A percentile compares a stretch with the other conserved stretches of the same genome.
phyloP scores from a whole-genome alignment of 2,113 vertebrate species.

The Euleptes europaea region DNA sequence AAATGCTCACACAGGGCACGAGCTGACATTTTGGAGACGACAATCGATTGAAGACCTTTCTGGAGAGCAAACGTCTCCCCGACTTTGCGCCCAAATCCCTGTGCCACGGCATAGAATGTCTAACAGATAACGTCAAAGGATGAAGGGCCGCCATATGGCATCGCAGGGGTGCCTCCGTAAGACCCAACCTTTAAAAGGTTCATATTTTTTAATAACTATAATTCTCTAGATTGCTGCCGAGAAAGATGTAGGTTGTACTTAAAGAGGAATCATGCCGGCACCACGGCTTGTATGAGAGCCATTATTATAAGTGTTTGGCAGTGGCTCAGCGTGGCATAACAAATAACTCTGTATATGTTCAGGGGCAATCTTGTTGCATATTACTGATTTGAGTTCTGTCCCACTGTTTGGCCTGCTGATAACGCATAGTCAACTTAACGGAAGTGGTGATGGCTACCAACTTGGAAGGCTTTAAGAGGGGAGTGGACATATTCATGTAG shows the following conservation, averaged over 20 bases:
- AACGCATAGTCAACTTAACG: too few species aligned
- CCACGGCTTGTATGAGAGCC: background rate
- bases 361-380: background rate
- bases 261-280: too few species aligned
- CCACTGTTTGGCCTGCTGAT: too few species aligned
- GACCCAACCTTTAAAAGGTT: too few species aligned
- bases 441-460: too few species aligned
- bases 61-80: background rate
- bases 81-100: background rate
- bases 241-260: background rate
- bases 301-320: background rate
- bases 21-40: background rate
- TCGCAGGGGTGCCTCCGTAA: background rate
- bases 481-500: too few species aligned
- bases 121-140: too few species aligned
- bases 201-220: background rate
- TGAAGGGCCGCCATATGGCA: too few species aligned
- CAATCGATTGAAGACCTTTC: background rate
- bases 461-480: too few species aligned
- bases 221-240: background rate
- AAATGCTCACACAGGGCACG: background rate
- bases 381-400: background rate
- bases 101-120: background rate
- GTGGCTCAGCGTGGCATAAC: too few species aligned
- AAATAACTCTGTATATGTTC: background rate